Conservation (phyloP, 2,113 vertebrate genomes). For the Engraulis encrasicolus region DNA sequence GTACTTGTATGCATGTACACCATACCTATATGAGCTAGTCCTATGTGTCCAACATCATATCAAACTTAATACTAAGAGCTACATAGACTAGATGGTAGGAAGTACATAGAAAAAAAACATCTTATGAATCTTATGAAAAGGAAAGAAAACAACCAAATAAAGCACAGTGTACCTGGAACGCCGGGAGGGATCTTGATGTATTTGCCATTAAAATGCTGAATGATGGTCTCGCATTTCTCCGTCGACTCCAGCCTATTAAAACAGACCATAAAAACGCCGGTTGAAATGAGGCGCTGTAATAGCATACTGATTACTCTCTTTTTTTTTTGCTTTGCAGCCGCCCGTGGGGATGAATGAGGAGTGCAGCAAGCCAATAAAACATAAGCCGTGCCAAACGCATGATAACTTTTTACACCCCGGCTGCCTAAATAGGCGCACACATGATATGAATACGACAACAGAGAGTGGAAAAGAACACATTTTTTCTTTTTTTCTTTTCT, state of each 20-base stretch:
- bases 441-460: neutral
- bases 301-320: constrained; percentile 1
- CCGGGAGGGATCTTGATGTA: constrained; percentile 89
- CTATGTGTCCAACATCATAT: too few species aligned
- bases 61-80: too few species aligned
- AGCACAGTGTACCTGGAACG: constrained; percentile 75
- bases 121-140: neutral
- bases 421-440: neutral
- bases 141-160: neutral
- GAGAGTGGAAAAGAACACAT: neutral
- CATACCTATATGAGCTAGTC: too few species aligned
- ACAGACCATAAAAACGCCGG: constrained; percentile 14
- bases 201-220: constrained; percentile 93
- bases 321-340: neutral
- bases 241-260: constrained; percentile 89
- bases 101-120: too few species aligned
- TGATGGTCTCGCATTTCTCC: constrained; percentile 92
- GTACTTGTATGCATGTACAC: too few species aligned
- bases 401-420: neutral
- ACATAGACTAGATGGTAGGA: too few species aligned
- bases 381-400: neutral
- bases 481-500: too few species aligned
- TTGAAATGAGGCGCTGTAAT: neutral
- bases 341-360: neutral
- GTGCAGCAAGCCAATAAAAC: neutral